Base-by-base conservation (phyloP, 2,113 vertebrate genomes). In the Morone saxatilis region DNA sequence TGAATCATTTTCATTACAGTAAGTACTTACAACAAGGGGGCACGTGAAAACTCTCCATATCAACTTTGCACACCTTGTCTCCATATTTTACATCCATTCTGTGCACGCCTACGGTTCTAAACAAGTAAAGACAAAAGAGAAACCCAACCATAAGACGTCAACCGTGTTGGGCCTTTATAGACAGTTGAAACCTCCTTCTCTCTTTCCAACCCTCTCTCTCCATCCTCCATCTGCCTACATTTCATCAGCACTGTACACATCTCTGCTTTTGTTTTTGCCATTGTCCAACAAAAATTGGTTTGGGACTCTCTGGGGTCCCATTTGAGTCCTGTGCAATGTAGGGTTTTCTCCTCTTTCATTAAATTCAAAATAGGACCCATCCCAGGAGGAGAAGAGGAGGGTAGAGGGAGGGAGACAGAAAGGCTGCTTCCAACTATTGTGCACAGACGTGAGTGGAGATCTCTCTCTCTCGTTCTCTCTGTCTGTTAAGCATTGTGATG, bases 321-420 rank as follows among this genome's bases (percentile, higher is more conserved):
- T 96, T 95, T 94, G 62, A 92, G 78, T 83, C 77, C 48, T 82
- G 81, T 76, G 68, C 83, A 76, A 75, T 54, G 80, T 81, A 83
- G 80, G 86, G 84, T 90, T 91, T 91, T 86, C 92, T 94, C 92
- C 78, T 82, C 89, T 95, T 94, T 94, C 71, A 89, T 87, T 88
- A 79, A 75, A 92, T 91, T 95, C 84, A 91, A 93, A 91, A 87
- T 92, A 92, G 92, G 80, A 50, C 61, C 62, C 85, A 60, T 94
- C 91, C 92, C 83, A 79, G 38, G 86, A 79, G 80, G 22, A 76
- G 36, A 70, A 51, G 60, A 19, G 51, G 62, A 45, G 45, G 36
- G 31, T 16, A 14, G 63, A 60, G 22, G 20, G 69, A 48, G n/a
- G 12, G 20, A 67, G 38, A 71, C 19, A 78, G 65, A 61, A 31